Evolutionary conservation across 2,797 vertebrate species (phyloP).

Genomic region (Amblyopsis hoosieri): DNA sequence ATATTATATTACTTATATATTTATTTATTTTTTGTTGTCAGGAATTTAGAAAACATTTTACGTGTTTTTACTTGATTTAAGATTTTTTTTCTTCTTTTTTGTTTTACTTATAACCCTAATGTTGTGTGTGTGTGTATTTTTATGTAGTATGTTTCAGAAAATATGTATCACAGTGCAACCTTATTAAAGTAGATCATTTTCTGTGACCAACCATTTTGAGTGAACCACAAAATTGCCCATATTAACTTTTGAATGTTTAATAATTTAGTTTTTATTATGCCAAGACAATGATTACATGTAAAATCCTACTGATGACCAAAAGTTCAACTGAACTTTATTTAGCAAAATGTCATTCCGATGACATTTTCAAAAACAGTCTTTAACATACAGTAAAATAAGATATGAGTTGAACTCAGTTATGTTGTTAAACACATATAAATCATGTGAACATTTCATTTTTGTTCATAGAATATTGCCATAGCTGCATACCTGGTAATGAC

Average conservation of each 20-base stretch:
- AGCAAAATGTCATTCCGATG: background rate
- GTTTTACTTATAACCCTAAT: background rate
- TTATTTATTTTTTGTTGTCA: conserved; percentile 1
- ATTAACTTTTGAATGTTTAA: no score
- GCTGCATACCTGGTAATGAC: no score
- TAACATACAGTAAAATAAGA: background rate
- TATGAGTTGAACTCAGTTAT: background rate
- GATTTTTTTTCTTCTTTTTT: background rate
- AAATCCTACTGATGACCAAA: no score
- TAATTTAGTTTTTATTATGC: no score
- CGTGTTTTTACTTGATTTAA: conserved; percentile 6
- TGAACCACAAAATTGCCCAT: background rate
- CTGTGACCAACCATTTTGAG: background rate
- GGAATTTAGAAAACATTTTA: conserved; percentile 1
- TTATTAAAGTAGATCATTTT: conserved; percentile 38
- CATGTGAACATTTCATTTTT: no score
- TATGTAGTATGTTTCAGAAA: background rate
- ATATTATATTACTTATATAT: no score
- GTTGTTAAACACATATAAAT: no score
- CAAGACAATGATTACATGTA: no score
- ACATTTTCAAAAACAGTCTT: conserved; percentile 10
- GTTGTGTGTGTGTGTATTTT: conserved; percentile 3
- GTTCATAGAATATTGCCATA: no score
- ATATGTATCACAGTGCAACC: conserved; percentile 32
- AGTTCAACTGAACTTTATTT: no score